Conservation (phyloP, 2,113 vertebrate genomes). For the Erpornis zantholeuca region DNA sequence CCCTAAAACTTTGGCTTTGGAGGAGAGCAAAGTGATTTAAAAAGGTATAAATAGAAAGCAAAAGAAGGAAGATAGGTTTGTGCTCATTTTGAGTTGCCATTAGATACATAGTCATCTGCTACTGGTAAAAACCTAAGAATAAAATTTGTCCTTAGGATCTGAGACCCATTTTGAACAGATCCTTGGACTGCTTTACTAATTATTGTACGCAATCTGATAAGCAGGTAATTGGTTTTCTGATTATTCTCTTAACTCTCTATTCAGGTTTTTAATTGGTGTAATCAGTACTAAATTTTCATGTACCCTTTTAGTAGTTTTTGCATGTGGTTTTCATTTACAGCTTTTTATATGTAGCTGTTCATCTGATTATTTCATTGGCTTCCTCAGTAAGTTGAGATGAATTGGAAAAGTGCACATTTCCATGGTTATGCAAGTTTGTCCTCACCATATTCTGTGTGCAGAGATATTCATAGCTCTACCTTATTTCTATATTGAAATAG, state of each 20-base stretch:
- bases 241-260: not conserved
- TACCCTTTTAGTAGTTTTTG: not conserved
- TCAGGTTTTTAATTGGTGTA: not conserved
- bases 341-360: not conserved
- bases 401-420: not conserved
- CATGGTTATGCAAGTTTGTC: not conserved
- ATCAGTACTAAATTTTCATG: not conserved
- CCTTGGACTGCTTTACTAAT: not conserved
- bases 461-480: not conserved
- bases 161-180: not conserved
- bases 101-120: not conserved
- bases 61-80: not conserved
- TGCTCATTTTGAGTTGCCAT: not conserved
- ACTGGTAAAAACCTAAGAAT: not conserved
- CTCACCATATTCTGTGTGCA: accelerated
- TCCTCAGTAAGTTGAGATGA: not conserved
- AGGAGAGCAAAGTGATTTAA: not conserved
- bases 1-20: not conserved
- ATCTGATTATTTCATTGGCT: not conserved
- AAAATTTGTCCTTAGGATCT: not conserved
- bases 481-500: not conserved
- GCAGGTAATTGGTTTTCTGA: not conserved
- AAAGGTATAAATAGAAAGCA: not conserved
- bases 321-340: not conserved
- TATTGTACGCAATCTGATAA: not conserved